Evolutionary conservation across 2,113 vertebrate species (phyloP), one percentile per base, ranked within the genome.

Genomic region (Daphoenositta chrysoptera): DNA sequence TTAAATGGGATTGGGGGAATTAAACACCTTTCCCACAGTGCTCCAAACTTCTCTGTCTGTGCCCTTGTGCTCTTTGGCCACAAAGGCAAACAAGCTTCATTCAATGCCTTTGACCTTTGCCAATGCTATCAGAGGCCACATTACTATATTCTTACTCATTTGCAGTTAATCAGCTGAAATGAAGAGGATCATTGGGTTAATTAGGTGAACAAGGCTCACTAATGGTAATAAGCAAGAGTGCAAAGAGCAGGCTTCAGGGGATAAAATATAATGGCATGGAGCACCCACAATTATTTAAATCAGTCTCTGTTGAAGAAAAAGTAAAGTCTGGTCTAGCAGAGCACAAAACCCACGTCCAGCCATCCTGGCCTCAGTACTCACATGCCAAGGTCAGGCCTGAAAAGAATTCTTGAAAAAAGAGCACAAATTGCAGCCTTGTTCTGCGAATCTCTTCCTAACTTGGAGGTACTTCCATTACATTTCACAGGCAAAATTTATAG

Each of bases 161-260:
- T 70, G 28, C 18, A 73, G 82, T 83, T 80, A 91, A 80, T 80
- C 87, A 90, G 75, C 53, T 66, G 72, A 90, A 84, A 88, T 50
- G 9, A 90, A 92, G 68, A 93, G n/a, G 66, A 83, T 93, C 75
- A 73, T 70, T 76, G 56, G n/a, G 79, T 92, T 94, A 94, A 94
- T 96, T 66, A 86, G 30, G 21, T 66, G 60, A 90, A 94, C 56
- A 85, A 85, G 82, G 51, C 71, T 93, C 48, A 54, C 87, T 86
- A 82, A 77, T 35, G 15, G 19, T 40, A 83, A 85, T 66, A 83
- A 80, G 63, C 70, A 85, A 70, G 64, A 95, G 26, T 44, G 50
- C 71, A 86, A 18, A 45, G 23, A 72, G 63, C 57, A 83, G 66
- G 71, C 50, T 72, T 33, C 70, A 63, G 50, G 47, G 54, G 75